These are phyloP conservation scores for Antheraea yamamai DNA, from an alignment of 2,888 invertebrate species.

Conservation along the genomic window DNA sequence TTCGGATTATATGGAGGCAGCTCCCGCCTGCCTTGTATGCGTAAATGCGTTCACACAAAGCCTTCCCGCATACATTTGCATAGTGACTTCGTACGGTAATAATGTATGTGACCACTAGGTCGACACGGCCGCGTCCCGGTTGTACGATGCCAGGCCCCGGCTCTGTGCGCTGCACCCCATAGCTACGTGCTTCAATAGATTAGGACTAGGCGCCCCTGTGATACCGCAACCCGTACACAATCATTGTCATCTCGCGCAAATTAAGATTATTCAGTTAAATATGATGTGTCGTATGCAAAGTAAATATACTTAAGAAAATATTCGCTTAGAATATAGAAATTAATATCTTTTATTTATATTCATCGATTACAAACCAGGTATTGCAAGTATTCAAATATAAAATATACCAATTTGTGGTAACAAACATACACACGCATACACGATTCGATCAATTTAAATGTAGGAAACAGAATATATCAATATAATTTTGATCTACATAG, in stretches of 20 bases:
- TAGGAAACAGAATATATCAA: slow-evolving; percentile 57
- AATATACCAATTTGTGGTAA: neutral
- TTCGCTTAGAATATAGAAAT: neutral
- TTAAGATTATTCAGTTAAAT: neutral
- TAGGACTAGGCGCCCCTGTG: neutral
- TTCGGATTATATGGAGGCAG: slow-evolving; percentile 76
- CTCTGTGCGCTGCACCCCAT: slow-evolving; percentile 43
- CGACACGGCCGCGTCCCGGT: slow-evolving; percentile 21
- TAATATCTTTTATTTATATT: neutral
- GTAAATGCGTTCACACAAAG: slow-evolving; percentile 81
- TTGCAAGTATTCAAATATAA: neutral
- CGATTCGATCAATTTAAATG: slow-evolving; percentile 35
- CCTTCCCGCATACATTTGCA: slow-evolving; percentile 81
- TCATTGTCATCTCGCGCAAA: neutral
- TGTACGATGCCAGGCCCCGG: neutral
- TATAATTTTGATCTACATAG: slow-evolving; percentile 65
- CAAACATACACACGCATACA: neutral
- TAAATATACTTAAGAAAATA: neutral
- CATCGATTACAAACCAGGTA: neutral
- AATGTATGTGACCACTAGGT: slow-evolving; percentile 80
- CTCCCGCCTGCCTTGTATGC: slow-evolving; percentile 72
- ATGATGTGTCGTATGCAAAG: neutral
- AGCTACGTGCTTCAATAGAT: slow-evolving; percentile 74
- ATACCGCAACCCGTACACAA: neutral
- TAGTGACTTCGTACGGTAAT: slow-evolving; percentile 81